Evolutionary conservation across 2,888 invertebrate genomes (phyloP).

Genomic region (Drosophila robusta): DNA sequence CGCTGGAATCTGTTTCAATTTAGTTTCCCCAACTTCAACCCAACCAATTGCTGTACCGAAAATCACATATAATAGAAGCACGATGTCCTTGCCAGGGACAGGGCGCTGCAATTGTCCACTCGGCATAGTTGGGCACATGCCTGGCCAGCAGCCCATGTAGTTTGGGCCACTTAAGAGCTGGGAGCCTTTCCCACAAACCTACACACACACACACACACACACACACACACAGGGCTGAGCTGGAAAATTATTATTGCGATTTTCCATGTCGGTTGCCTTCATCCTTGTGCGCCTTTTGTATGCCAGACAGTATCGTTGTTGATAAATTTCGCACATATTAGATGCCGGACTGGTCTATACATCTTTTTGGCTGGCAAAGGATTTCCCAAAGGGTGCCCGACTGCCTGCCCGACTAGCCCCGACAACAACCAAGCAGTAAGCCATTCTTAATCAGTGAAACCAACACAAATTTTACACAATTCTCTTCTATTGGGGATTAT

Average conservation of each 20-base stretch:
- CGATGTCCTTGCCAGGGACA: not conserved
- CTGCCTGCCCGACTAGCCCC: conserved; percentile 3
- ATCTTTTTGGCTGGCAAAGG: conserved; percentile 67
- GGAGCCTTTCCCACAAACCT: not conserved
- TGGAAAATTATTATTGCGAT: conserved; percentile 76
- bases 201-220: not conserved
- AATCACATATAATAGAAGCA: conserved; percentile 33
- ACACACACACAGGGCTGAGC: conserved; percentile 16
- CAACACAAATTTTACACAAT: conserved; percentile 76
- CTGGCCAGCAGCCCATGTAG: conserved; percentile 24
- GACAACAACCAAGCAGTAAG: conserved; percentile 50
- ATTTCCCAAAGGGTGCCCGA: conserved; percentile 47
- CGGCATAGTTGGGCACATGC: conserved; percentile 36
- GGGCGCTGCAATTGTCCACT: conserved; percentile 30
- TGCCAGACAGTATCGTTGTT: conserved; percentile 54
- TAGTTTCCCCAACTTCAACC: not conserved
- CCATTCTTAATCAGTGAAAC: conserved; percentile 75
- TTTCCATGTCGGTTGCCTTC: conserved; percentile 71
- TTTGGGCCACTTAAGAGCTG: conserved; percentile 30
- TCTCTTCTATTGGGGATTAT: conserved; percentile 73
- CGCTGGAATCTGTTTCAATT: conserved; percentile 17
- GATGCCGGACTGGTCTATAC: conserved; percentile 64
- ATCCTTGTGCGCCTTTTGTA: conserved; percentile 49
- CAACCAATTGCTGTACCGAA: not conserved
- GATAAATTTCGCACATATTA: conserved; percentile 74